phyloP scores from a whole-genome alignment of 2,888 invertebrate genomes.

The Limnephilus rhombicus region DNA sequence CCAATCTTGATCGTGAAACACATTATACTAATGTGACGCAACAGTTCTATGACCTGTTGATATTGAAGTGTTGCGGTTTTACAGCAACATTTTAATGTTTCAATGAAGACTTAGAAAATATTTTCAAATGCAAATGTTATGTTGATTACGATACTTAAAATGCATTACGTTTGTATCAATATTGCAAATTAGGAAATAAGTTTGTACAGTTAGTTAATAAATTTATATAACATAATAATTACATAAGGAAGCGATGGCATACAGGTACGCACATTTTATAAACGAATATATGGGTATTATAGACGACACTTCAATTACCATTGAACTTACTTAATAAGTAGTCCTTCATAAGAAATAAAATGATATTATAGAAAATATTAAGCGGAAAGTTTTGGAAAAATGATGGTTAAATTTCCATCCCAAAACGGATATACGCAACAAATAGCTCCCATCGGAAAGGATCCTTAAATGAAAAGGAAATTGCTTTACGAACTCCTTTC shows the following conservation, averaged over 20 bases:
- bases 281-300: not conserved
- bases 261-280: too few species aligned
- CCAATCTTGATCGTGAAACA: not conserved
- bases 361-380: not conserved
- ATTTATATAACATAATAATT: too few species aligned
- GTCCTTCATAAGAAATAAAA: not conserved
- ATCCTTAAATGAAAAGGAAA: constrained; percentile 28
- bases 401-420: not conserved
- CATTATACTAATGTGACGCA: not conserved
- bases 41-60: not conserved
- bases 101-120: not conserved
- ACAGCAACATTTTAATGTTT: not conserved
- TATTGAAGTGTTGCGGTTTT: not conserved
- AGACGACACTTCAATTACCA: not conserved
- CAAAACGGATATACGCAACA: constrained; percentile 26
- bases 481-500: constrained; percentile 13
- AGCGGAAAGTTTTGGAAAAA: not conserved
- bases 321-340: not conserved
- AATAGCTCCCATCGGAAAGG: constrained; percentile 7
- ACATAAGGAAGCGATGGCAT: too few species aligned
- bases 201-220: too few species aligned
- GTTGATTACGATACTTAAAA: not conserved
- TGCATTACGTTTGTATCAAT: not conserved
- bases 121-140: not conserved
- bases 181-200: not conserved